Conservation (phyloP, 2,797 vertebrate species). For the Crocidura indochinensis region DNA sequence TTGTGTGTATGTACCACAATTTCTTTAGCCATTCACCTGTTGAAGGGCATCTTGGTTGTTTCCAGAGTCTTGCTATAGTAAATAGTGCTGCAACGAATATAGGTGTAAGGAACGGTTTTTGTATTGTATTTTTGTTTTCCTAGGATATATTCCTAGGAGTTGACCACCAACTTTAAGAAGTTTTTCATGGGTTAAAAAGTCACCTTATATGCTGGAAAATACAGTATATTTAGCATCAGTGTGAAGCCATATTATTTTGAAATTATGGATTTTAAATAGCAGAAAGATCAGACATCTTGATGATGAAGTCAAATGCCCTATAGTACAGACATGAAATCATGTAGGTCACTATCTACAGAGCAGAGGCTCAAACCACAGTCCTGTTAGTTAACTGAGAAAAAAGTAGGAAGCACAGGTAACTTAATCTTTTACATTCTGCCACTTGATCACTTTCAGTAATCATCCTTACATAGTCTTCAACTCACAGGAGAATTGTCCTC, state of each 20-base stretch:
- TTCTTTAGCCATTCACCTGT: too few relatives aligned
- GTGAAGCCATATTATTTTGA: background rate
- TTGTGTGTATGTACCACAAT: too few relatives aligned
- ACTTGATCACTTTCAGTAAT: conserved; percentile 70
- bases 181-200: too few relatives aligned
- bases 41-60: too few relatives aligned
- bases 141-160: too few relatives aligned
- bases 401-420: background rate
- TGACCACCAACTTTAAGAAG: too few relatives aligned
- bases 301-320: conserved; percentile 48
- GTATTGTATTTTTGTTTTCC: too few relatives aligned
- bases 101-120: too few relatives aligned
- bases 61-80: too few relatives aligned
- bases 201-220: background rate
- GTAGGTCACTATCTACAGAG: background rate
- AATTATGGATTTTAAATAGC: conserved; percentile 53
- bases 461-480: conserved; percentile 13
- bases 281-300: conserved; percentile 30
- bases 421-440: conserved; percentile 39
- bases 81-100: too few relatives aligned
- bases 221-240: conserved; percentile 22
- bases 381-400: conserved; percentile 17
- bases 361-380: background rate
- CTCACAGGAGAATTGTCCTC: conserved; percentile 37
- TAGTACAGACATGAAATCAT: conserved; percentile 18